A percentile compares a stretch with the other conserved stretches of the same genome.
Evolutionary conservation across 2,113 vertebrate species (phyloP).

Genomic region (Galemys pyrenaicus): DNA sequence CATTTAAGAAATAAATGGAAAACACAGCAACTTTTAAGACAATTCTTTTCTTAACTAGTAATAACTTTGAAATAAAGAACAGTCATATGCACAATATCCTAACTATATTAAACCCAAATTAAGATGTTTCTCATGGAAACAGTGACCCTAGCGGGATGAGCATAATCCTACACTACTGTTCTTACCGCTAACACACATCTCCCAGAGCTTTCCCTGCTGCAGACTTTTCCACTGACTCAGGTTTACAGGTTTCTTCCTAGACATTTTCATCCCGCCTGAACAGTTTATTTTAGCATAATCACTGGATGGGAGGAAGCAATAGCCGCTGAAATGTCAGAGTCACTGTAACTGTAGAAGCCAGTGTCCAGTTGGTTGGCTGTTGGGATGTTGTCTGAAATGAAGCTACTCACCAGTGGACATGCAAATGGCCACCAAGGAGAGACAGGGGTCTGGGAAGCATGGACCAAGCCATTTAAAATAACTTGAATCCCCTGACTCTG

Average conservation of each 20-base stretch:
- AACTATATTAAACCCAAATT: conserved; percentile 45
- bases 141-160: not conserved
- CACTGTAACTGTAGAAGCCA: not conserved
- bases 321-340: not conserved
- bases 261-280: conserved; percentile 23
- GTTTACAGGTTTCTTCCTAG: not conserved
- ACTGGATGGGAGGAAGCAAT: not conserved
- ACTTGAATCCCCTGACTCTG: not conserved
- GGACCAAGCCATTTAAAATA: not conserved
- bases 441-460: not conserved
- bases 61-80: conserved; percentile 49
- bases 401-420: not conserved
- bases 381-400: not conserved
- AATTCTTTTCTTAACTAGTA: conserved; percentile 45
- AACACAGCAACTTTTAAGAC: conserved; percentile 38
- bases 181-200: fast-evolving
- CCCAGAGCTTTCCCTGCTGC: not conserved
- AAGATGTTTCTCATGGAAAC: not conserved
- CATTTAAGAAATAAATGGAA: conserved; percentile 35
- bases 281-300: not conserved
- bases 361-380: not conserved
- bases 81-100: conserved; percentile 49
- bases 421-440: not conserved
- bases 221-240: not conserved
- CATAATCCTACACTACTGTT: not conserved